Base-by-base conservation (phyloP, 2,113 vertebrate species). In the Glaucomys volans region DNA sequence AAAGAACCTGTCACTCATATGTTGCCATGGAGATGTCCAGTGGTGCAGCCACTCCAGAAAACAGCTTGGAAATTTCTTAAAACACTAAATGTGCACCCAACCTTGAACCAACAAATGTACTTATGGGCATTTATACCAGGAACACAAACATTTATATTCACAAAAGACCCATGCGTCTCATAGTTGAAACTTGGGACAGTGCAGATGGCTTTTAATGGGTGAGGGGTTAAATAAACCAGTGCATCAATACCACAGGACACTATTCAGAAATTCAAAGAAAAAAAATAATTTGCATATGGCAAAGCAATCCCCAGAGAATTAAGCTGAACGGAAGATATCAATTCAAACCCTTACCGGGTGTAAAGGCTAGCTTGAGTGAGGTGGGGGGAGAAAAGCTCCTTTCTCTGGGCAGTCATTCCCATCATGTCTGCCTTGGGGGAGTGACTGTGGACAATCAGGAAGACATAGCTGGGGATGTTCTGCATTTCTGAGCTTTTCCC, bases 1-100 rank as follows among this genome's bases (percentile, higher is more conserved):
- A 30, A 57, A 54, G 32, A 57, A 37, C 14, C 22, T 8, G 6
- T 28, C n/a, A 59, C 54, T 13, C 24, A 1, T 0, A 12, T 20
- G 8, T 30, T 8, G 8, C 13, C 0, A 30, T 17, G 37, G 8
- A 24, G 54, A 6, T 4, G 26, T 4, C 62, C 24, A 12, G 11
- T 28, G 62, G 28, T 26, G 11, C 59, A 26, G 59, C 8, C 26
- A 64, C 59, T 28, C 59, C 26, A 28, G 59, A 1, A 30, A 18
- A 64, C 26, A 64, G 59, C 59, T 28, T 64, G 59, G 26, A 26
- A 8, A 30, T 32, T 76, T 76, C 74, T 47, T 47, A 47, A 76
- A 76, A 76, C 16, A 47, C 6, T 44, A 28, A 74, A 30, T 10
- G 10, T 16, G 26, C 72, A 44, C 12, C 72, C 13, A n/a, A n/a